These are phyloP conservation scores for Pilophorus perplexus DNA, from an alignment of 2,888 invertebrate genomes.

Conservation along the genomic window DNA sequence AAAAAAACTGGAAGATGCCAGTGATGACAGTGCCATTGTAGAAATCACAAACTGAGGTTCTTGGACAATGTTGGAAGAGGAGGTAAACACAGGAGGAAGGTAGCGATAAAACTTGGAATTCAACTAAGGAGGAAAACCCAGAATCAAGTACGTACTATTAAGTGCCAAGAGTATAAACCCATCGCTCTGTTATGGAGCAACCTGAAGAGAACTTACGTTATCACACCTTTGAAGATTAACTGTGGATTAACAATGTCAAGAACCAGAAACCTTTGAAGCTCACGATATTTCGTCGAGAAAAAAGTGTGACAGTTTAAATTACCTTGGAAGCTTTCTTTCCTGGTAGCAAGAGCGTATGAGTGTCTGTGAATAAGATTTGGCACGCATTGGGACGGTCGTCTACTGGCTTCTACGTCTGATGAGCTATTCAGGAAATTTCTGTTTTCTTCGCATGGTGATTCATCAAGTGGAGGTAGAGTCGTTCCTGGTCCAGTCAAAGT, in stretches of 20 bases:
- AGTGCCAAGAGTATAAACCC: slow-evolving; percentile 22
- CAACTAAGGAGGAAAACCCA: too few species aligned
- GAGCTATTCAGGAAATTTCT: not conserved
- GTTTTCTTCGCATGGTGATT: slow-evolving; percentile 35
- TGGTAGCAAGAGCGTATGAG: slow-evolving; percentile 46
- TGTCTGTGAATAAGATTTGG: slow-evolving; percentile 44
- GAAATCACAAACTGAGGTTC: too few species aligned
- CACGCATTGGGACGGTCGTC: not conserved
- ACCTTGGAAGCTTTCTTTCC: slow-evolving; percentile 47
- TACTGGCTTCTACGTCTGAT: slow-evolving; percentile 2
- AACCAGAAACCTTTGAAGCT: slow-evolving; percentile 1
- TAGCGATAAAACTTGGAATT: too few species aligned
- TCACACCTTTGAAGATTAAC: too few species aligned
- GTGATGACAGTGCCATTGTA: too few species aligned
- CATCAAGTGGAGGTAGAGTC: slow-evolving; percentile 46
- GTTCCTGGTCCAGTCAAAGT: slow-evolving; percentile 47
- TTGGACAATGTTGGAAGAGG: too few species aligned
- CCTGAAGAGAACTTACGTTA: slow-evolving; percentile 34
- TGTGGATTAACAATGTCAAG: not conserved
- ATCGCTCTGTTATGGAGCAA: slow-evolving; percentile 20
- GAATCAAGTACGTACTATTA: too few species aligned
- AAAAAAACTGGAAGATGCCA: too few species aligned
- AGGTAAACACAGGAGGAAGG: too few species aligned
- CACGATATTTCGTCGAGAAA: slow-evolving; percentile 6
- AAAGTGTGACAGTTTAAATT: not conserved